Evolutionary conservation across 2,797 vertebrate genomes (phyloP), one percentile per base, ranked within the genome.

Genomic region (Pseudocheirus occidentalis): DNA sequence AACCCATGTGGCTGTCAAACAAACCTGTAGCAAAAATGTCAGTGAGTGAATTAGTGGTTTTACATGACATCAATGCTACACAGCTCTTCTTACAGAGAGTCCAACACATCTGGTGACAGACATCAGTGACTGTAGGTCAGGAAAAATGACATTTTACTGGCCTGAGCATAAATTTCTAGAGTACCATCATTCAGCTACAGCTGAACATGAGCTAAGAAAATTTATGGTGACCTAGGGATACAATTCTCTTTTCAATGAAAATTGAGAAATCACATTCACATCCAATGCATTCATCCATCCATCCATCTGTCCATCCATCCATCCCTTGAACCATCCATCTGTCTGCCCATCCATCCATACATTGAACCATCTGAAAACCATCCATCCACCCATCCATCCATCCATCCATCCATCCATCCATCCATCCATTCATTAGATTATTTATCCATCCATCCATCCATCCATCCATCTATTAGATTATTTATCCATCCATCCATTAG

Each of bases 131-230:
- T 14, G 24, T 34, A 12, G 0, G 0, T 91, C 21, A 81, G 46
- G 66, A 54, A 55, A 54, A 5, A 18, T 6, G 21, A 31, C 56
- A 40, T 7, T 0, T 0, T 4, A 73, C 89, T 55, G 93, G 24
- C 55, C 94, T 28, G 16, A 50, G 24, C 73, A 87, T 87, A 87
- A 87, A 87, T 87, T 87, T 87, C 21, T 50, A 87, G 40, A 5
- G 40, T 27, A 27, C 40, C n/a, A 21, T 28, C 10, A 11, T 40
- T 10, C 0, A 0, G 29, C 10, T 24, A 1, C 0, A 11, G 90
- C 34, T 5, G 40, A 66, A 40, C 66, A 58, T 28, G 66, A 93
- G 46, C 28, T 40, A 28, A 62, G 87, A 55, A 81, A 92, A 90
- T 89, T 87, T 53, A 10, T 1, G 27, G n/a, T 40, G 18, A 52